These are phyloP conservation scores for Macrotus californicus DNA, from an alignment of 2,113 vertebrate species.

Conservation along the genomic window DNA sequence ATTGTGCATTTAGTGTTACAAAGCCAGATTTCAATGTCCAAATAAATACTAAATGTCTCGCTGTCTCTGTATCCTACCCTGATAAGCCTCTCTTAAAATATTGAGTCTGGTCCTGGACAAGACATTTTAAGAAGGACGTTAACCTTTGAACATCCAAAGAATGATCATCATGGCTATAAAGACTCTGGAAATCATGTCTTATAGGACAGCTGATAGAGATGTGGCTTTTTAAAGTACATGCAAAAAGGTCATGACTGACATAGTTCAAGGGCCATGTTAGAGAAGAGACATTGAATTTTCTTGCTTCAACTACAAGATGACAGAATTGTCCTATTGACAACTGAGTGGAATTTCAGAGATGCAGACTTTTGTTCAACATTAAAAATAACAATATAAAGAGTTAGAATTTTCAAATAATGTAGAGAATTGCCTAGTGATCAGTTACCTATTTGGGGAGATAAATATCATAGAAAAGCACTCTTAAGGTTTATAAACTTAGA, in stretches of 20 bases:
- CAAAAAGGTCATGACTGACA: background rate
- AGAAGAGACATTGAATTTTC: background rate
- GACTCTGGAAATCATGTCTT: background rate
- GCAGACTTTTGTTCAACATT: background rate
- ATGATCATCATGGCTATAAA: background rate
- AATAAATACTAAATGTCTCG: background rate
- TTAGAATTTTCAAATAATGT: background rate
- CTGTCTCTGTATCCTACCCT: background rate
- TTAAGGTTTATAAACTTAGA: background rate
- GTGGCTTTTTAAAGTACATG: background rate
- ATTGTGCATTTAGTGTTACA: background rate
- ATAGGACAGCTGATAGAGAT: background rate
- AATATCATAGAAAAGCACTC: background rate
- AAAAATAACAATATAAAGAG: background rate
- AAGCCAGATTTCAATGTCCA: background rate
- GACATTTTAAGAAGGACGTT: background rate
- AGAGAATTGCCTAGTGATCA: background rate
- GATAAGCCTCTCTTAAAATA: background rate
- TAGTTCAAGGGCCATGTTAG: background rate
- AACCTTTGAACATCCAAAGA: background rate
- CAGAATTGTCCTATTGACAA: background rate
- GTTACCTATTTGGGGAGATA: background rate
- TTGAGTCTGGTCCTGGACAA: background rate
- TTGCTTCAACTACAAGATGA: background rate
- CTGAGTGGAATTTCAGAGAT: background rate